Evolutionary conservation across 2,888 invertebrate genomes (phyloP), one percentile per base, ranked within the genome.

Genomic region (Lasioglossum figueresi): DNA sequence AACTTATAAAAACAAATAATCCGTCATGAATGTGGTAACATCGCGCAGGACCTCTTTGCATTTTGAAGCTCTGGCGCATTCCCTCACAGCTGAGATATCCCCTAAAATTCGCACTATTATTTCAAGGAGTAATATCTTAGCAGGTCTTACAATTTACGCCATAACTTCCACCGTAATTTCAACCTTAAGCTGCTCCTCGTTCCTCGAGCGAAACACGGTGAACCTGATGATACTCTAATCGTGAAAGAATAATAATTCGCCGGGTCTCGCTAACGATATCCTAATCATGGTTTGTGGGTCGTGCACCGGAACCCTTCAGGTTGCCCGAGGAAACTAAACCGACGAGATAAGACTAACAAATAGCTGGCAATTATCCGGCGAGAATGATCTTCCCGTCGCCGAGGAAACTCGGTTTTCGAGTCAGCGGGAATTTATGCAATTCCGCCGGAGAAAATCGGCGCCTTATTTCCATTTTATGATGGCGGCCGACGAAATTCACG

Each of bases 401-500:
- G 23, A 23, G 10, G 45, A 70, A 66, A 76, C 48, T 77, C 37
- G 5, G 31, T 1, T 34, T 70, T 71, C 52, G 74, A 77, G 77
- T 83, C 74, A 71, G 70, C 66, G 74, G n/a, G 37, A 76, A 83
- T 78, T 79, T 63, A 76, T 70, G 84, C 85, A 56, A 80, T 79
- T 23, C 6, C 84, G 45, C 4, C 66, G 31, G 16, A 48, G 1
- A 4, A 16, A 16, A 34, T 34, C 66, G 45, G 59, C 34, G 52
- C 56, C 83, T 77, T 84, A 84, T 84, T 84, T 84, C 83, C 83
- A 84, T 84, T 84, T 84, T 83, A 84, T 84, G 77, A 72, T 37
- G 23, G 12, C 63, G 52, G 27, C 71, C 59, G 14, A 45, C 45
- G 56, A 19, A 70, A 70, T 75, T 72, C 68, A 43, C 16, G 63